Evolutionary conservation across 2,113 vertebrate species (phyloP).

Genomic region (Mionectes macconnelli): DNA sequence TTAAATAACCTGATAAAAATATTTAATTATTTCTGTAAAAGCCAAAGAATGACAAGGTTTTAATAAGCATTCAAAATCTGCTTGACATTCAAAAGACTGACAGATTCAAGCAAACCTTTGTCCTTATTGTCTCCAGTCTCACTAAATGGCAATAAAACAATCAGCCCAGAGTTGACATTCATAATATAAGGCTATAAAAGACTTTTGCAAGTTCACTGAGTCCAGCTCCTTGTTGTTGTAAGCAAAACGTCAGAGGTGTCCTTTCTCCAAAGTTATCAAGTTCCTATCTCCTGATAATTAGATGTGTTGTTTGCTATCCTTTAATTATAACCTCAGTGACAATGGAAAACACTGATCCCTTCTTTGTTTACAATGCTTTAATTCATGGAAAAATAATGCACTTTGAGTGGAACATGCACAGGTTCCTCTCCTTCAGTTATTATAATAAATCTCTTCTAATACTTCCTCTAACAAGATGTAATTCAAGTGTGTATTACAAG

Average conservation of each 20-base stretch:
- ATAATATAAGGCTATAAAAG: not conserved
- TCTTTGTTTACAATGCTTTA: constrained; percentile 34
- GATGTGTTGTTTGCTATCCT: not conserved
- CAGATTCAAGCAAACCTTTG: not conserved
- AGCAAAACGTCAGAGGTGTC: constrained; percentile 38
- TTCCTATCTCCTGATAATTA: constrained; percentile 57
- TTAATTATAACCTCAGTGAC: constrained; percentile 29
- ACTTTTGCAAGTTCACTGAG: not conserved
- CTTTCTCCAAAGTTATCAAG: constrained; percentile 46
- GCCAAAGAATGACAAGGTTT: not conserved
- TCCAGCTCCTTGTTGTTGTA: not conserved
- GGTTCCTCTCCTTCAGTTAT: not conserved
- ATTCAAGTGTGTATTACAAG: not conserved
- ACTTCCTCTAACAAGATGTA: not conserved
- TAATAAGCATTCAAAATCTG: not conserved
- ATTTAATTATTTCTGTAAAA: not conserved
- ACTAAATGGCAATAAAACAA: not conserved
- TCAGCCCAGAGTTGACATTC: not conserved
- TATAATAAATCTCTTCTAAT: not conserved
- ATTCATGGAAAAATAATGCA: not conserved
- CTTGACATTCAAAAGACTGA: not conserved
- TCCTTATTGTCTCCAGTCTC: not conserved
- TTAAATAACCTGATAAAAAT: not conserved
- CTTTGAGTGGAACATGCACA: not conserved
- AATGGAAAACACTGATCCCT: not conserved